These are phyloP conservation scores for Pandemis heparana DNA, from an alignment of 2,888 invertebrate genomes.

Conservation along the genomic window DNA sequence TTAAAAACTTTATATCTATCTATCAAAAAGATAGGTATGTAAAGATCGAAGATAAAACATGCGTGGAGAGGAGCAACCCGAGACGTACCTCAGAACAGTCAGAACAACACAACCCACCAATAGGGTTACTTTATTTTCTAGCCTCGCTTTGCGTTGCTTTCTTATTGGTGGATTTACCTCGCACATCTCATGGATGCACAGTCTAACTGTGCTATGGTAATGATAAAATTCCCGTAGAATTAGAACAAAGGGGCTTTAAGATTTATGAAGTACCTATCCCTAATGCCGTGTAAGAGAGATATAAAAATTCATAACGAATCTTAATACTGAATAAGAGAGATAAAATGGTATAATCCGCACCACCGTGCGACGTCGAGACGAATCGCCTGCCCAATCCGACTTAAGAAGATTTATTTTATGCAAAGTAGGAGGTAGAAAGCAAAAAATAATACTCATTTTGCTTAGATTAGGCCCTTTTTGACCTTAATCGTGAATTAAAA, in stretches of 20 bases:
- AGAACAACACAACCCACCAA: too few species aligned
- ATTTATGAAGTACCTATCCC: not conserved
- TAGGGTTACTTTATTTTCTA: too few species aligned
- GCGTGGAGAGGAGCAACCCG: too few species aligned
- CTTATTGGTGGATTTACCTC: too few species aligned
- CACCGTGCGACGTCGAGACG: slow-evolving; percentile 5
- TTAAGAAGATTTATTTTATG: slow-evolving; percentile 39
- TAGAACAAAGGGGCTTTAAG: not conserved
- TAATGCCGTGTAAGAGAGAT: slow-evolving; percentile 11
- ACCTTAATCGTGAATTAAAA: slow-evolving; percentile 29
- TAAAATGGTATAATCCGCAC: slow-evolving; percentile 29
- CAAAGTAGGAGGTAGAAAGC: slow-evolving; percentile 31
- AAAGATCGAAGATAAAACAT: too few species aligned
- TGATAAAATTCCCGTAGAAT: not conserved
- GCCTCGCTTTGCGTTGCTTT: too few species aligned
- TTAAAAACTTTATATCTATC: too few species aligned
- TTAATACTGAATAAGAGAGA: slow-evolving; percentile 28
- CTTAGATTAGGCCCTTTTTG: slow-evolving; percentile 16
- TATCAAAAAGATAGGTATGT: too few species aligned
- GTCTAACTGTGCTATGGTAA: too few species aligned
- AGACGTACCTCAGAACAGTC: too few species aligned
- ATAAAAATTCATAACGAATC: slow-evolving; percentile 29
- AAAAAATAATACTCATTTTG: slow-evolving; percentile 22
- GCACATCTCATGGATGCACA: too few species aligned
- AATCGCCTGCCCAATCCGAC: slow-evolving; percentile 26